Evolutionary conservation across 2,888 invertebrate genomes (phyloP), one percentile per base, ranked within the genome.

Genomic region (Holacanthella duospinosa): DNA sequence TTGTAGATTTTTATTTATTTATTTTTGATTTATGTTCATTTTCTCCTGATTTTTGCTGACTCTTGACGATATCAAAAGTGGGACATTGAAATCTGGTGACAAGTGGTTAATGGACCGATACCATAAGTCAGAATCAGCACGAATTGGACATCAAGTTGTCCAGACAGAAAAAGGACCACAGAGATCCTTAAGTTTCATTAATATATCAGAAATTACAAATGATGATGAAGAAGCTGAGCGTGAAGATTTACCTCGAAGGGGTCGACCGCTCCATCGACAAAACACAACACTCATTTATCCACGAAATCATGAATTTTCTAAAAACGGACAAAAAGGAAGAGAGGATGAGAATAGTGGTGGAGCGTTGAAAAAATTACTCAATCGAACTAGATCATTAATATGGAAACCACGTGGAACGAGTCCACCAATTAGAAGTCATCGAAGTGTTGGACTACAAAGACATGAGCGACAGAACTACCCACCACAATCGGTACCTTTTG

Each of bases 81-180:
- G 63, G 44, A 67, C 66, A 29, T 25, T 61, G 24, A 69, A 66
- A 43, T 59, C 66, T 16, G 70, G 71, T 12, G 70, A 68, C n/a
- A 68, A 67, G 54, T 71, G 71, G 71, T 62, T 71, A 9, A 71
- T 71, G 71, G 71, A 71, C 26, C 66, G 68, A 9, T 71, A 71
- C 36, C 69, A 70, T 58, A 70, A 66, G 65, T 68, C 70, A 2
- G 71, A 71, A 56, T 63, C 67, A 4, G 66, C 64, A 16, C 63
- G 71, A 3, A 63, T 71, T 27, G 68, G 66, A 27, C 63, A 62
- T n/a, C 43, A 62, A 16, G 62, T 62, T 25, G 65, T 59, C 19
- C 59, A 53, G 24, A 59, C 57, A 21, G 59, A 58, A 2, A 53
- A 26, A 26, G 54, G 55, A 24, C 43, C 58, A 29, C 44, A 63